Base-by-base conservation (phyloP, 1,140 invertebrate genomes). In the Panulirus ornatus region DNA sequence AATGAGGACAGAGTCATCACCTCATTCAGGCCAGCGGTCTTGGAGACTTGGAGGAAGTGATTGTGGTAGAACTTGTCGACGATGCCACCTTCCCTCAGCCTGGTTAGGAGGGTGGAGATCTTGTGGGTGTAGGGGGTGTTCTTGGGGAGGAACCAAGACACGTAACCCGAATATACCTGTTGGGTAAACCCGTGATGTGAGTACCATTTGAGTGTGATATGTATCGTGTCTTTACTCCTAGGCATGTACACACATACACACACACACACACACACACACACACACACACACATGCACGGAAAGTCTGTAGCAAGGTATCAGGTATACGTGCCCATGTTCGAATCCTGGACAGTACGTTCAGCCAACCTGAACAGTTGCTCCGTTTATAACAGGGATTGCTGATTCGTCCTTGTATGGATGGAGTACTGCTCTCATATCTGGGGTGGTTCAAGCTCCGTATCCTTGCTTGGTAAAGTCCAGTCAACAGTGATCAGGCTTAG, bases 51-150 rank as follows among this genome's bases (percentile, higher is more conserved):
- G 1, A 11, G 36, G 63, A 84, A 84, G 63, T 84, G 82, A 22
- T 71, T 30, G 11, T 1, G 34, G 5, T 71, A 84, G 38, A 84
- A 40, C 66, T 84, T 84, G 19, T 71, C 16, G 16, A 84, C 11
- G 19, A 84, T 6, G 1, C 82, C 82, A 1, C 36, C 63, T 54
- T 84, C 82, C 82, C 40, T 19, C 34, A 84, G 82, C 30, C 38
- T 27, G 27, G 82, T 84, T n/a, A 84, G 82, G 34, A 84, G 40
- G 63, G 6, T n/a, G 36, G 82, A 71, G 2, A 84, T 36, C 38
- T 71, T 42, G 63, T 14, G 8, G 14, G 82, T 71, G 82, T 71
- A 71, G 2, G 82, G 36, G 22, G 82, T 84, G 63, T 84, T 84
- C 82, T 71, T 70, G 40, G 82, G 82, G 6, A 83, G n/a, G 38